phyloP scores from a whole-genome alignment of 2,888 invertebrate genomes.

The Clusia tigrina region DNA sequence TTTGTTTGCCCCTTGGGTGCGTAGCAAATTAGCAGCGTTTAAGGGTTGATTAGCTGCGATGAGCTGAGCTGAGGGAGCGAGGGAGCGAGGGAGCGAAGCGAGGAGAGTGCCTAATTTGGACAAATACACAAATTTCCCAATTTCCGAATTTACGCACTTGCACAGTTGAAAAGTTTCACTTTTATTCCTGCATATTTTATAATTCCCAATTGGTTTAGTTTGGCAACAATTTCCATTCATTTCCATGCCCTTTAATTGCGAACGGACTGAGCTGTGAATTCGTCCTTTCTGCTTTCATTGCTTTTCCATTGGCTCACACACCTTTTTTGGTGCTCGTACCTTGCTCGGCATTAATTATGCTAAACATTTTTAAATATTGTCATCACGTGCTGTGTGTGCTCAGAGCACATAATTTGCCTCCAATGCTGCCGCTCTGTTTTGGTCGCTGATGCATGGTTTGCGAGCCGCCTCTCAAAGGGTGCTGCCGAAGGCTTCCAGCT shows the following conservation, averaged over 20 bases:
- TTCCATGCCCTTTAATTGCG: no score
- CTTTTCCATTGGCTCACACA: no score
- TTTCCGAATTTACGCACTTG: not conserved
- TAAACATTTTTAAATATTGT: conserved; percentile 62
- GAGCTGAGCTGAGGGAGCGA: conserved; percentile 37
- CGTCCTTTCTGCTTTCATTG: no score
- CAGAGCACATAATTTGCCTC: not conserved
- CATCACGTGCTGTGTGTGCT: conserved; percentile 60
- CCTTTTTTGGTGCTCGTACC: not conserved
- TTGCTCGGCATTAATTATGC: conserved; percentile 57
- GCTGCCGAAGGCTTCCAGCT: no score
- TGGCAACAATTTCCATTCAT: not conserved
- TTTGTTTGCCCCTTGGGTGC: conserved; percentile 12
- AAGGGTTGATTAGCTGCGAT: conserved; percentile 61
- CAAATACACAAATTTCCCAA: not conserved
- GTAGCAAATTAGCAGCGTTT: conserved; percentile 54
- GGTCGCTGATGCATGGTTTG: not conserved
- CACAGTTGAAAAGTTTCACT: conserved; percentile 7
- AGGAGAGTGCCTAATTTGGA: conserved; percentile 17
- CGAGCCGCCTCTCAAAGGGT: not conserved
- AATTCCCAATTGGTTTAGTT: conserved; percentile 37
- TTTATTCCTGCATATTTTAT: no score
- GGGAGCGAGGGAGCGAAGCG: not conserved
- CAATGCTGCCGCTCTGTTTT: not conserved
- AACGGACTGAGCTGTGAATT: conserved; percentile 27